phyloP scores from a whole-genome alignment of 2,888 invertebrate species.

The Tuberolachnus salignus region DNA sequence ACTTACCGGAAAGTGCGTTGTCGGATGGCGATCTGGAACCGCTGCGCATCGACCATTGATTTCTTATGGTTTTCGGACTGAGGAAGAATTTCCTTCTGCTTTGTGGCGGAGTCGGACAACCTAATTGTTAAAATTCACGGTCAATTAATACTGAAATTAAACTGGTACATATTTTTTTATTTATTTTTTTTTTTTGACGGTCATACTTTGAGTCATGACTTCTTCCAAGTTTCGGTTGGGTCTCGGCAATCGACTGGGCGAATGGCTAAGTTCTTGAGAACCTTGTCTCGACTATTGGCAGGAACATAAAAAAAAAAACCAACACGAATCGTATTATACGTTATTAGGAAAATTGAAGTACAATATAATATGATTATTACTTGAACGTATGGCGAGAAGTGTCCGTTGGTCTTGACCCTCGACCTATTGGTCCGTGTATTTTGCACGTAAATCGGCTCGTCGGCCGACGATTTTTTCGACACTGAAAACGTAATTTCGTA shows the following conservation, averaged over 20 bases:
- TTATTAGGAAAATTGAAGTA: neutral
- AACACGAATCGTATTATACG: neutral
- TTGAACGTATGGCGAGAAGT: slow-evolving; percentile 73
- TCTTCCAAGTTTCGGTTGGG: slow-evolving; percentile 61
- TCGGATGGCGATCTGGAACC: slow-evolving; percentile 61
- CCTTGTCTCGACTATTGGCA: slow-evolving; percentile 60
- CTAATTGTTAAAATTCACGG: slow-evolving; percentile 48
- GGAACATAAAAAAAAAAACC: slow-evolving; percentile 42
- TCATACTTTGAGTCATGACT: slow-evolving; percentile 71
- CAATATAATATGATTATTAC: slow-evolving; percentile 62
- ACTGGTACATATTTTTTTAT: no score
- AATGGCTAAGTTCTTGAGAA: slow-evolving; percentile 59
- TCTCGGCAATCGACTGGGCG: slow-evolving; percentile 62
- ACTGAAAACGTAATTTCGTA: neutral
- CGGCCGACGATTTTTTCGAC: slow-evolving; percentile 28
- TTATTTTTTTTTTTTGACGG: neutral
- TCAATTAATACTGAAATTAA: neutral
- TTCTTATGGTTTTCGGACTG: slow-evolving; percentile 79
- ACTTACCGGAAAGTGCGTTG: slow-evolving; percentile 71
- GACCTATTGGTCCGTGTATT: slow-evolving; percentile 57
- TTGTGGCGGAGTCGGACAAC: slow-evolving; percentile 81
- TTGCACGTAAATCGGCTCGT: slow-evolving; percentile 36
- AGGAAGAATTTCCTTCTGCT: slow-evolving; percentile 80
- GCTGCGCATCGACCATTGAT: slow-evolving; percentile 61
- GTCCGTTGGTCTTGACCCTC: slow-evolving; percentile 67